These are phyloP conservation scores for Scaptomyza parva DNA, from an alignment of 2,888 invertebrate species.

Conservation along the genomic window DNA sequence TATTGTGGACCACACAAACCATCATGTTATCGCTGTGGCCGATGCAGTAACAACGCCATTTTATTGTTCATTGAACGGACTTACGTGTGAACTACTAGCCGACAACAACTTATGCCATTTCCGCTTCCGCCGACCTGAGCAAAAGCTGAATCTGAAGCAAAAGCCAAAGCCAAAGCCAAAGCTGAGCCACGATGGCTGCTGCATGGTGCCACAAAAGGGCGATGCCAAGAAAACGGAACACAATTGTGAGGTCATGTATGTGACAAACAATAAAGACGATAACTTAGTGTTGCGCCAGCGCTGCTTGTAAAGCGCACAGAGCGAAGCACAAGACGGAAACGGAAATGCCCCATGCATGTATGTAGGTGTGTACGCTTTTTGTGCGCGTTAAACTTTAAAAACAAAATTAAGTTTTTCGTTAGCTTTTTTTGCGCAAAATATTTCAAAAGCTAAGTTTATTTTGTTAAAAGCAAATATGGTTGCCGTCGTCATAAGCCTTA, in stretches of 20 bases:
- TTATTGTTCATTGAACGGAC: conserved; percentile 72
- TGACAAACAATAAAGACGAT: conserved; percentile 78
- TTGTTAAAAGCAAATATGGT: conserved; percentile 62
- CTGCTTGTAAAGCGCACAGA: conserved; percentile 32
- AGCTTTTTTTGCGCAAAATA: conserved; percentile 51
- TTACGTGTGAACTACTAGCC: conserved; percentile 76
- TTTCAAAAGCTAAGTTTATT: conserved; percentile 63
- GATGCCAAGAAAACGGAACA: conserved; percentile 60
- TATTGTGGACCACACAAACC: conserved; percentile 33
- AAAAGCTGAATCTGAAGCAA: conserved; percentile 20
- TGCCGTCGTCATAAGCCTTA: conserved; percentile 42
- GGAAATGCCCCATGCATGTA: conserved; percentile 52
- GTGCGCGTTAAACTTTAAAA: conserved; percentile 48
- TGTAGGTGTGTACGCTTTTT: conserved; percentile 31
- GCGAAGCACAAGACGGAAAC: conserved; percentile 37
- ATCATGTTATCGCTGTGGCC: conserved; percentile 15
- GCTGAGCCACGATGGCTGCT: conserved; percentile 26
- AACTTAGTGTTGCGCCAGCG: conserved; percentile 50
- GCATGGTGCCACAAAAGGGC: conserved; percentile 20
- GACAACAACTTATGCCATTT: conserved; percentile 82
- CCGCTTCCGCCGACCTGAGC: conserved; percentile 70
- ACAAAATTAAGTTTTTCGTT: conserved; percentile 63
- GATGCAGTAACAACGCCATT: conserved; percentile 46
- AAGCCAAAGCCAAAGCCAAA: neutral
- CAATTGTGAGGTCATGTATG: conserved; percentile 77